Conservation (phyloP, 1,140 invertebrate genomes). For the Spodoptera frugiperda region DNA sequence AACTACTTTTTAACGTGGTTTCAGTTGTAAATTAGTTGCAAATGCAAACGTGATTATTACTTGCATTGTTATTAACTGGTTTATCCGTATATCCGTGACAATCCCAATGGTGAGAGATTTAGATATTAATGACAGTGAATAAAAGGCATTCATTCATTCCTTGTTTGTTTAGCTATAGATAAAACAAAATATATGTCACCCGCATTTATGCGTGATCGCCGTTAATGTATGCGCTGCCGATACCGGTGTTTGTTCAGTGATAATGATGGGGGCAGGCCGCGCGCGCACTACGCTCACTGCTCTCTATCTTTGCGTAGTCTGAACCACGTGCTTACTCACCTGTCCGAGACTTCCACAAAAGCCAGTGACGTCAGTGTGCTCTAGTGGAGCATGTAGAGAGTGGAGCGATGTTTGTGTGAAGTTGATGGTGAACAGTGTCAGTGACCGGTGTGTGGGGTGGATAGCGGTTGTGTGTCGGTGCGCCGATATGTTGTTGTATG, state of each 20-base stretch:
- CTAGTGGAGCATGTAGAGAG: slow-evolving; percentile 43
- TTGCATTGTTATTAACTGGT: neutral
- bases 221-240: slow-evolving; percentile 69
- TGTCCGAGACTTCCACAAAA: slow-evolving; percentile 47
- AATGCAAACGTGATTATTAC: no score
- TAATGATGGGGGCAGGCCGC: slow-evolving; percentile 65
- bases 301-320: slow-evolving; percentile 57
- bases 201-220: slow-evolving; percentile 57
- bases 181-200: slow-evolving; percentile 37
- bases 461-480: slow-evolving; percentile 63
- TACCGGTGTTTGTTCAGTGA: slow-evolving; percentile 78
- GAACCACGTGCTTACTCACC: slow-evolving; percentile 64
- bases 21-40: no score
- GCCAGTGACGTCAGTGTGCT: slow-evolving; percentile 42
- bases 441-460: slow-evolving; percentile 61
- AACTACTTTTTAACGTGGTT: neutral
- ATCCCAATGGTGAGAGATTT: neutral
- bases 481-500: slow-evolving; percentile 83
- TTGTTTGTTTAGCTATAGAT: slow-evolving; percentile 37
- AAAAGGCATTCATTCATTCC: slow-evolving; percentile 37
- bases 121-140: slow-evolving; percentile 20
- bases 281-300: slow-evolving; percentile 58
- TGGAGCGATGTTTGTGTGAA: slow-evolving; percentile 28
- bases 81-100: neutral
- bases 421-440: slow-evolving; percentile 64